phyloP scores from a whole-genome alignment of 2,797 vertebrate species.

The Clarias laeviceps region DNA sequence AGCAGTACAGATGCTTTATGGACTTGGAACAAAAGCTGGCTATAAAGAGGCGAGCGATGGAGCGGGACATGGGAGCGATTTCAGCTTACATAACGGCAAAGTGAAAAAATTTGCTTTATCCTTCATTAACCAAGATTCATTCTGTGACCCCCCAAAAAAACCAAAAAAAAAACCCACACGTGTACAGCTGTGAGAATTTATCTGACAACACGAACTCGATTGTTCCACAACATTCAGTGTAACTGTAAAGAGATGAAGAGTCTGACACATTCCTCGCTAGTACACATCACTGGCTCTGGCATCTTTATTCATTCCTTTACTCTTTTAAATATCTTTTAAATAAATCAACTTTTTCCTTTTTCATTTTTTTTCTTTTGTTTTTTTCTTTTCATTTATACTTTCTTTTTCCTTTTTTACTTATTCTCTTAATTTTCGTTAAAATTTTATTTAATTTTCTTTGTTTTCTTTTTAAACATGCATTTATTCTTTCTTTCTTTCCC shows the following conservation, averaged over 20 bases:
- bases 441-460: neutral
- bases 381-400: neutral
- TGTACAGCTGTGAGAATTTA: neutral
- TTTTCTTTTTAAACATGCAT: neutral
- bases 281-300: neutral
- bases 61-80: neutral
- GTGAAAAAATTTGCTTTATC: neutral
- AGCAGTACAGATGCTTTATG: neutral
- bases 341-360: too few relatives aligned
- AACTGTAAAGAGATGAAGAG: neutral
- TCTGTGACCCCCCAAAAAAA: too few relatives aligned
- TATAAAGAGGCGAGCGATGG: neutral
- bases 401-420: neutral
- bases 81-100: neutral
- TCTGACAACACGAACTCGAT: neutral
- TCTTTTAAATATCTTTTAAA: neutral
- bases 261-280: neutral
- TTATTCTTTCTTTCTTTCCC: too few relatives aligned
- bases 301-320: neutral
- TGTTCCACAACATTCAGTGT: neutral
- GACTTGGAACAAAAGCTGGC: slow-evolving; percentile 11
- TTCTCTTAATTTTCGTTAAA: neutral
- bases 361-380: neutral
- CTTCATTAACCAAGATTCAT: neutral
- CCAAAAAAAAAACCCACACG: too few relatives aligned